phyloP scores from a whole-genome alignment of 2,888 invertebrate genomes.

The Myopa tessellatipennis region DNA sequence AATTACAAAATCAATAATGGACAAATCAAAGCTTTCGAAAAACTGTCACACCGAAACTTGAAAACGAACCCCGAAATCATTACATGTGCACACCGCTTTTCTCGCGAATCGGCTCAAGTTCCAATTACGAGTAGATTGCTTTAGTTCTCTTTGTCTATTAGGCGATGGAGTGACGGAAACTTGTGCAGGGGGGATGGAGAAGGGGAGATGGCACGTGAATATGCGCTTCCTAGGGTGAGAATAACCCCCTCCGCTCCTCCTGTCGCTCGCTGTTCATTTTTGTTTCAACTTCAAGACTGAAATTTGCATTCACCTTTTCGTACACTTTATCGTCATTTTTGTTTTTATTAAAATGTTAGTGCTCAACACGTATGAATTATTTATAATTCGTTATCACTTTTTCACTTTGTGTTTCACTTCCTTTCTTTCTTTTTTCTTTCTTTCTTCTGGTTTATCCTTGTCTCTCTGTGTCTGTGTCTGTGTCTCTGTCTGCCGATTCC shows the following conservation, averaged over 20 bases:
- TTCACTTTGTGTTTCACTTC: constrained; percentile 18
- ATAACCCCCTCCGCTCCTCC: neutral
- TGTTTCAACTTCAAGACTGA: constrained; percentile 26
- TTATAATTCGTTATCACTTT: constrained; percentile 53
- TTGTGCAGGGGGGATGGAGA: too few relatives aligned
- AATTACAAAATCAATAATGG: too few relatives aligned
- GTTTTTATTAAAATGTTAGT: constrained; percentile 51
- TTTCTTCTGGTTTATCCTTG: constrained; percentile 12
- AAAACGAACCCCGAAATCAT: too few relatives aligned
- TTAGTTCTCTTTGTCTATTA: neutral
- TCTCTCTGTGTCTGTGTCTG: constrained; percentile 24
- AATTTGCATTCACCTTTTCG: constrained; percentile 52
- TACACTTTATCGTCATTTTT: constrained; percentile 38
- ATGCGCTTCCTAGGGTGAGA: too few relatives aligned
- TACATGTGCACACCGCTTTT: too few relatives aligned
- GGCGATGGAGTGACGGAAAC: too few relatives aligned
- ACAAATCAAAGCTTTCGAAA: too few relatives aligned
- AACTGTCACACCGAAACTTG: too few relatives aligned
- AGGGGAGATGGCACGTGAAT: too few relatives aligned
- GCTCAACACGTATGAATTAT: constrained; percentile 57
- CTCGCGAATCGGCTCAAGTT: too few relatives aligned
- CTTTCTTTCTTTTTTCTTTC: constrained; percentile 26
- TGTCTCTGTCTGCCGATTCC: constrained; percentile 5
- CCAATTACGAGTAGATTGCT: too few relatives aligned
- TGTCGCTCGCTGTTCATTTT: constrained; percentile 38